Conservation (phyloP, 2,797 vertebrate genomes). For the Premnoplex brunnescens region DNA sequence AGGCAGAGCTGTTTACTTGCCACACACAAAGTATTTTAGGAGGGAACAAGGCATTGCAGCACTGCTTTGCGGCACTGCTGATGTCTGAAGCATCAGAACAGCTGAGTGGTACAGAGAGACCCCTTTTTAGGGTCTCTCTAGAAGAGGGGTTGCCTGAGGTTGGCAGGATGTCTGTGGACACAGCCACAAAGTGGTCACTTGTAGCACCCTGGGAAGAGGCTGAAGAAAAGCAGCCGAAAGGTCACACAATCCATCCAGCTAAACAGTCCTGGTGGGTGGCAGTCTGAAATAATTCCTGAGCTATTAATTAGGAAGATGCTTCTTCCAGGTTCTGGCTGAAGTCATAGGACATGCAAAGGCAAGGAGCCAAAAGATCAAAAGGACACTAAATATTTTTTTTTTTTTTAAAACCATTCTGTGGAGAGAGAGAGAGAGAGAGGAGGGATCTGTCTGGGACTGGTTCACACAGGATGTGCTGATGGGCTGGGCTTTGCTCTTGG, state of each 20-base stretch:
- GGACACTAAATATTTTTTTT: slow-evolving; percentile 47
- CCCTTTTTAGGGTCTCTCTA: background rate
- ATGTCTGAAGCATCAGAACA: background rate
- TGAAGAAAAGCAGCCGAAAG: slow-evolving; percentile 29
- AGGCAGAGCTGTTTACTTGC: slow-evolving; percentile 1
- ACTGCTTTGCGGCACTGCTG: background rate
- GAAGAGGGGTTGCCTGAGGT: background rate
- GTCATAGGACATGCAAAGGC: slow-evolving; percentile 47
- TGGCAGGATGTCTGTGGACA: background rate
- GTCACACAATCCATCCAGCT: slow-evolving; percentile 36
- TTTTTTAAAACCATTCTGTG: background rate
- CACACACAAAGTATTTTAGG: slow-evolving; percentile 13
- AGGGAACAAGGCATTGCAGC: background rate
- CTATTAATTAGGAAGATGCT: slow-evolving; percentile 65
- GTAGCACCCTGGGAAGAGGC: background rate
- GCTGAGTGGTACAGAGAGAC: background rate
- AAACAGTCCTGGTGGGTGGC: slow-evolving; percentile 67
- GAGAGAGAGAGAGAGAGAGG: background rate
- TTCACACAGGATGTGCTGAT: background rate
- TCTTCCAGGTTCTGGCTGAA: slow-evolving; percentile 45
- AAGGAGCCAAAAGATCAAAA: slow-evolving; percentile 66
- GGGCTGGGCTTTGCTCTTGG: background rate
- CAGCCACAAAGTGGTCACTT: background rate
- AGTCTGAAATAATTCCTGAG: slow-evolving; percentile 67
- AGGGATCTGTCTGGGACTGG: background rate